Conservation (phyloP, 2,113 vertebrate genomes). For the Odocoileus virginianus region DNA sequence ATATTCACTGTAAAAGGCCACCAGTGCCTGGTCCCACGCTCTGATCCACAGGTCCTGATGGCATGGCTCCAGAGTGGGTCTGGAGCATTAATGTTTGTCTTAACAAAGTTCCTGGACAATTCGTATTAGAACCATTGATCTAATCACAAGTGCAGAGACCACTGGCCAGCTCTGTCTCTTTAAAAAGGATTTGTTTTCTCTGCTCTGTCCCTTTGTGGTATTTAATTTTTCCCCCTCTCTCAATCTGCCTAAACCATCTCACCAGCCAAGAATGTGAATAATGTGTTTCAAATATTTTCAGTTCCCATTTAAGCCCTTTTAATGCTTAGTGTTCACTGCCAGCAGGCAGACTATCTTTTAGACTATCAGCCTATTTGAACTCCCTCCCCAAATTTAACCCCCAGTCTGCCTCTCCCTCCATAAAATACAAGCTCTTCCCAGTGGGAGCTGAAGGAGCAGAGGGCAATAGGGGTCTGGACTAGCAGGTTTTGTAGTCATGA, state of each 20-base stretch:
- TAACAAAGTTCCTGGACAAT: not conserved
- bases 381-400: not conserved
- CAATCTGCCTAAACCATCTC: not conserved
- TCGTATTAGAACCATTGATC: not conserved
- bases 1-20: not conserved
- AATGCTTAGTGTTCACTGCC: not conserved
- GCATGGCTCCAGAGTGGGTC: not conserved
- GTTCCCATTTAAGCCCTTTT: not conserved
- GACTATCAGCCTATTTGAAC: not conserved
- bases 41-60: not conserved
- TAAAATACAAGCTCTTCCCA: not conserved
- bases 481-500: too few relatives aligned
- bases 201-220: not conserved
- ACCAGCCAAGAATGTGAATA: slow-evolving; percentile 38
- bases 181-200: not conserved
- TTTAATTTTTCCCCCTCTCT: not conserved
- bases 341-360: not conserved
- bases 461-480: not conserved
- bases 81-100: not conserved
- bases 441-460: not conserved
- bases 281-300: not conserved
- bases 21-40: not conserved
- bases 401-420: not conserved
- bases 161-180: not conserved
- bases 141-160: not conserved